Conservation (phyloP, 2,888 invertebrate species). For the Callyntrura guangdongensis region DNA sequence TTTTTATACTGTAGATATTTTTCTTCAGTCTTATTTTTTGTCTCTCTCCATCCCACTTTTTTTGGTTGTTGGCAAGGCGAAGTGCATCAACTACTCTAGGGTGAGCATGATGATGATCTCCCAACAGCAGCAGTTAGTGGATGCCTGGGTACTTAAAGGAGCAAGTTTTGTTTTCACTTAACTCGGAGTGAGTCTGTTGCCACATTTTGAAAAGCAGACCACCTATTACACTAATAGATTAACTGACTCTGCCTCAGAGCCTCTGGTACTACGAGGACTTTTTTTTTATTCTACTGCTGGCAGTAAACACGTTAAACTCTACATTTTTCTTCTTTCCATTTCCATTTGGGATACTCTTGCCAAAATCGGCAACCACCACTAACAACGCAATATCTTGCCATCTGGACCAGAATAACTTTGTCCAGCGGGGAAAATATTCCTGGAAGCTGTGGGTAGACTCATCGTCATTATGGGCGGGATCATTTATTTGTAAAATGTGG, state of each 20-base stretch:
- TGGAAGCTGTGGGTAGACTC: not conserved
- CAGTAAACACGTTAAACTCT: constrained; percentile 13
- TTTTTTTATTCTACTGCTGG: no score
- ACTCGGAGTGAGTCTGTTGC: not conserved
- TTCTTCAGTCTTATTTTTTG: not conserved
- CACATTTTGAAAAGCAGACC: no score
- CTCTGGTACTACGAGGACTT: no score
- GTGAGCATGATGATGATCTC: not conserved
- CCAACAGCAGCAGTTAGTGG: not conserved
- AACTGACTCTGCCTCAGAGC: not conserved
- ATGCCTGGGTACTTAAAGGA: not conserved
- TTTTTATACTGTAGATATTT: no score
- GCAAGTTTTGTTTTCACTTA: constrained; percentile 49
- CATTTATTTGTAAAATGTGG: constrained; percentile 43
- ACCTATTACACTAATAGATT: not conserved
- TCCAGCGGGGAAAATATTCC: not conserved
- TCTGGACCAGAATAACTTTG: constrained; percentile 6
- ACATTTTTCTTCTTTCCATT: constrained; percentile 1
- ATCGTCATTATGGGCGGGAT: not conserved
- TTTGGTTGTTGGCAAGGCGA: not conserved
- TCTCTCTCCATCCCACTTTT: not conserved
- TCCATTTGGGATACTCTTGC: not conserved
- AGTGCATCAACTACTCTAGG: not conserved
- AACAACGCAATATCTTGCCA: constrained; percentile 1
- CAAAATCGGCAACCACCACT: not conserved